Base-by-base conservation (phyloP, 92 coral and sea anemone species). In the Isaurus tuberculatus region DNA sequence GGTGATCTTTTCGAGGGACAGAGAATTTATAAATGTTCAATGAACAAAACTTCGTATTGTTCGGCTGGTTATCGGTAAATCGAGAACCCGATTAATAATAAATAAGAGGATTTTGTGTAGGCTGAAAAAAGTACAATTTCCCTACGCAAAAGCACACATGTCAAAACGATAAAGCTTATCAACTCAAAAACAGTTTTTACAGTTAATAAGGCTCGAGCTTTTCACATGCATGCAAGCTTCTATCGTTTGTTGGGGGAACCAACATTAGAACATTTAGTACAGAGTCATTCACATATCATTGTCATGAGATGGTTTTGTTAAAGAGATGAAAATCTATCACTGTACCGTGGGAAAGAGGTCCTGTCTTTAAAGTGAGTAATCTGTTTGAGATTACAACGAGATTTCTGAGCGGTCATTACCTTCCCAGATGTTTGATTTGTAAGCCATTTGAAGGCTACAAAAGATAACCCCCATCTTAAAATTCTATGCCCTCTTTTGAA, bases 21-120 rank as follows among this genome's bases (percentile, higher is more conserved):
- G 42, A 33, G 82, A 61, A 57, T 70, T 77, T 77, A 77, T 77
- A 77, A 77, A 77, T 77, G 46, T 77, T 77, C 82, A 58, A 77
- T 77, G 82, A 30, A 65, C 60, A 77, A 22, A 72, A 77, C 27
- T 77, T n/a, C 82, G 55, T 19, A 58, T 77, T 77, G 82, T 77
- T 55, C 53, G 48, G 51, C 19, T 26, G 34, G 3, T 77, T 77
- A 58, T 58, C 70, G 26, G 22, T 2, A 15, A 34, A 58, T 58
- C 70, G 70, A 11, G 33, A 58, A 77, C 46, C 34, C 70, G 16
- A 77, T 77, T 57, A 77, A 77, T 77, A 30, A 77, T 77, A 34
- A 32, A 77, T 77, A 33, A 25, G 70, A 77, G 58, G 82, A 27
- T 77, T 36, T 58, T 60, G 20, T 70, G 55, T 70, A 33, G 82